Percentiles rank a stretch among this genome's conserved stretches.
Conservation (phyloP, 2,113 vertebrate species). For the Elachura formosa region DNA sequence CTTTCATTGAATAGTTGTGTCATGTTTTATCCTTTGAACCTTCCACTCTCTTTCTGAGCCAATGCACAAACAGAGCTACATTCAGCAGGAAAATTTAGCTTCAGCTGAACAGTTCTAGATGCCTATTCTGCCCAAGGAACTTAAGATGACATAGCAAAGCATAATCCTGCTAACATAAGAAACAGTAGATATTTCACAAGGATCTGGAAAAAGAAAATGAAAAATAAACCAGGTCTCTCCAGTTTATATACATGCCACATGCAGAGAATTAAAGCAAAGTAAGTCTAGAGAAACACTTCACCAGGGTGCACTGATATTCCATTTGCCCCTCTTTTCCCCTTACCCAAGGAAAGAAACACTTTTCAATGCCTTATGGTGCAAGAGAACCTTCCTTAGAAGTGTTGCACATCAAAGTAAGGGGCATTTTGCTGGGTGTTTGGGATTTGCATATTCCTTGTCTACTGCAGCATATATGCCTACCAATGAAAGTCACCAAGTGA, state of each 20-base stretch:
- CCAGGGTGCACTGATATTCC: background rate
- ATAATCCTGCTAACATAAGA: background rate
- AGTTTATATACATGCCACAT: background rate
- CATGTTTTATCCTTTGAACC: background rate
- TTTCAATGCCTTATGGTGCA: background rate
- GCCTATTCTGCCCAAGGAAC: background rate
- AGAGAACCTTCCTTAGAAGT: background rate
- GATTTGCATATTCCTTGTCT: background rate
- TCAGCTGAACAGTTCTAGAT: background rate
- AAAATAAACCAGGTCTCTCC: background rate
- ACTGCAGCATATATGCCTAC: background rate
- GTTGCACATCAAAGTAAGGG: fast-evolving
- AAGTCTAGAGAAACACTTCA: background rate
- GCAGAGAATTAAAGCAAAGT: background rate
- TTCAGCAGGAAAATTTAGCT: background rate
- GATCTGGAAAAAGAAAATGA: background rate
- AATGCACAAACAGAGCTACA: background rate
- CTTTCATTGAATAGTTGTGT: background rate
- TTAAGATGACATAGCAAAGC: background rate
- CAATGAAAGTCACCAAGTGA: slow-evolving; percentile 1
- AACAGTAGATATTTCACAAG: background rate
- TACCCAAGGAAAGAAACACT: background rate
- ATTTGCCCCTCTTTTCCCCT: background rate
- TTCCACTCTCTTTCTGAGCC: background rate
- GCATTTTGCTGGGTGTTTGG: background rate